These are phyloP conservation scores for Parazoanthus atlanticus DNA, from an alignment of 92 coral and sea anemone species.

Conservation along the genomic window DNA sequence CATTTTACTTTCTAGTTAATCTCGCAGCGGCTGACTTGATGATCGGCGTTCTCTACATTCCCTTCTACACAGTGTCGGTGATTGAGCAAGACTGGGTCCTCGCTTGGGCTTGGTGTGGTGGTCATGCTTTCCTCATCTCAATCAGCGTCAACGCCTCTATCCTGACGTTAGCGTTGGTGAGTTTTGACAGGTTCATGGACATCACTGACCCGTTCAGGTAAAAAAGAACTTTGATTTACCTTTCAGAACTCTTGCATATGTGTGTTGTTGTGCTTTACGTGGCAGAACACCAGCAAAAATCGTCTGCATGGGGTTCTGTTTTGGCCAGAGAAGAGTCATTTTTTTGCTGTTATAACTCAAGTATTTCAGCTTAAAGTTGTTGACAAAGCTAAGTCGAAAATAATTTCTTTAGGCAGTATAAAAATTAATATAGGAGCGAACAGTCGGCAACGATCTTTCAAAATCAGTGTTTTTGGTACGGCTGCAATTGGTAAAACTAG, in stretches of 20 bases:
- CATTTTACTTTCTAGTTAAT: constrained; percentile 64
- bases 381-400: not conserved
- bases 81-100: constrained; percentile 53
- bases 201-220: constrained; percentile 60
- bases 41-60: constrained; percentile 48
- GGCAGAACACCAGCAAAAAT: not conserved
- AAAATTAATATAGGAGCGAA: no score
- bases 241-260: not conserved
- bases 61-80: constrained; percentile 57
- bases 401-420: not conserved
- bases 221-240: not conserved
- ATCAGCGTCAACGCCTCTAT: constrained; percentile 59
- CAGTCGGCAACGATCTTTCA: not conserved
- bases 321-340: not conserved
- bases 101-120: constrained; percentile 44
- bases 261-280: not conserved
- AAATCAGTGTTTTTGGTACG: not conserved
- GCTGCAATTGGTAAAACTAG: not conserved
- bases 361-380: no score
- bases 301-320: not conserved
- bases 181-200: constrained; percentile 58
- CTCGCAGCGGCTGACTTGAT: constrained; percentile 60
- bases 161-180: constrained; percentile 54
- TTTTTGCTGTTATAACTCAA: not conserved
- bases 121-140: constrained; percentile 63